Base-by-base conservation (phyloP, 1,140 invertebrate genomes). In the Drosophila subpulchrella region DNA sequence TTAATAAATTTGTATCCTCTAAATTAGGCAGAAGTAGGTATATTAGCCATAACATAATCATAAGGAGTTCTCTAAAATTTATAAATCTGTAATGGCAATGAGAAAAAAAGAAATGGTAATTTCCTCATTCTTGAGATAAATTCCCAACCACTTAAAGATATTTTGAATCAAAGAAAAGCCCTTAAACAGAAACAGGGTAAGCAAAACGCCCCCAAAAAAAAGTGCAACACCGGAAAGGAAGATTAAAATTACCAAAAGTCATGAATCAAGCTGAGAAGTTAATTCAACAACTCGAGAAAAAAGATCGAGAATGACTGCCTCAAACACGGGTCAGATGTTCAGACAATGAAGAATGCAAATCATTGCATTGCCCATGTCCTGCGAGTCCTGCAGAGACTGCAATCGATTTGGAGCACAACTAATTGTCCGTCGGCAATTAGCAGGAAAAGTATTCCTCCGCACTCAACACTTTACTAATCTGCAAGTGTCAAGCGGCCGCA, bases 391-490 rank as follows among this genome's bases (percentile, higher is more conserved):
- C 54, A 61, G 59, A 79, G 67, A 58, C 67, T 61, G 54, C 56
- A 59, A 67, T 79, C 58, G 71, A 88, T 82, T 82, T 86, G 83
- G 83, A 88, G 83, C 83, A 86, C 12, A 66, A 86, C 83, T 88
- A 79, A 86, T 86, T 88, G 83, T 86, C 41, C 47, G 58, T 38
- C 39, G 85, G 79, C 83, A 86, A 86, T 86, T 86, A 86, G 83
- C 83, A 86, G 59, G 83, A 86, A 86, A 86, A 75, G 67, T 76
- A 76, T 60, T 51, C 34, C 27, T 50, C 41, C 15, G 60, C 75
- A 82, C 63, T 83, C 83, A 88, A 86, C 83, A 86, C 83, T 88
- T 88, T 86, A 88, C 83, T 86, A 86, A 86, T 86, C 83, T 88
- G 83, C 83, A 86, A 86, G 83, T 86, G 83, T 86, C 83, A 86